Evolutionary conservation across 2,888 invertebrate genomes (phyloP), one percentile per base, ranked within the genome.

Genomic region (Xanthorhoe designata): DNA sequence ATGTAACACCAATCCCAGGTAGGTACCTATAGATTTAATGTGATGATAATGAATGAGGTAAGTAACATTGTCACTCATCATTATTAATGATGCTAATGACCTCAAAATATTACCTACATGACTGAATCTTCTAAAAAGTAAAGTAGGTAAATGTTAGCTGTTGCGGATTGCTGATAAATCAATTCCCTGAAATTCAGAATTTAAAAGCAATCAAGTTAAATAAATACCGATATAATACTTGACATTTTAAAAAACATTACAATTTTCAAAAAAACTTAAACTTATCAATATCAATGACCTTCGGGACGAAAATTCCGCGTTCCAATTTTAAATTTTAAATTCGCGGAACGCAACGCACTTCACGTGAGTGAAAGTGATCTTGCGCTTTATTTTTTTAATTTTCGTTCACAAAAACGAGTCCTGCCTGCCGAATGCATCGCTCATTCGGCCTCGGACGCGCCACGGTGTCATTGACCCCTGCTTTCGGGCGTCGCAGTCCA

Each of bases 401-500:
- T 85, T 83, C 79, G 81, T 83, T 83, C 83, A 82, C 82, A 81
- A 72, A 69, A 70, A 76, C 84, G 82, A 83, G 83, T 86, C 85
- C 87, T 88, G 86, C 85, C 87, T 88, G 86, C 84, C 89, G 86
- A 90, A 88, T 88, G 89, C 88, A 83, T 75, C 75, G 79, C 76
- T 75, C 82, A 84, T 84, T 85, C 87, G 87, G 88, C 89, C 90
- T 88, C 89, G 85, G 77, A 72, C 83, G 78, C 78, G 78, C 76
- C 76, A 63, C 78, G 74, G 82, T 82, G 89, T 88, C 90, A 84
- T 79, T 81, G 90, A 87, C 88, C 91, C 78, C 80, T 78, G 87
- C 86, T 86, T 92, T 91, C 88, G 92, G 90, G 84, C 87, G 86
- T 79, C 84, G 81, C 78, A 85, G 85, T 79, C 84, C 84, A 87